These are phyloP conservation scores for Phrynosoma blainvillii DNA, from an alignment of 2,113 vertebrate species.

Conservation along the genomic window DNA sequence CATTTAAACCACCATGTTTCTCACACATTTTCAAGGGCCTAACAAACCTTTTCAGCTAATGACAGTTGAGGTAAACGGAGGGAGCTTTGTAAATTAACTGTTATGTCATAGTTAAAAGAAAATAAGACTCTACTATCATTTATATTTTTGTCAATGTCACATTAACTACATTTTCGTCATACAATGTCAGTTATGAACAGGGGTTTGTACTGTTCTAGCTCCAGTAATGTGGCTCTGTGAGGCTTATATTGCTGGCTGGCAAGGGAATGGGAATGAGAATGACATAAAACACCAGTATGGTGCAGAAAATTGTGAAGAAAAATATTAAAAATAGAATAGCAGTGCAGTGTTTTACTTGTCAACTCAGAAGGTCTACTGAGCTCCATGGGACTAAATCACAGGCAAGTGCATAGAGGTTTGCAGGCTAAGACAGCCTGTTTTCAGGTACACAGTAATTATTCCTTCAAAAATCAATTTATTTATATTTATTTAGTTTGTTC, in stretches of 20 bases:
- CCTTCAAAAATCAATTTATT: no score
- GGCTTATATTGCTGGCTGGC: no score
- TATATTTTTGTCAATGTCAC: constrained; percentile 2
- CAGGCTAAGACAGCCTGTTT: no score
- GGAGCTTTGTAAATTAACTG: neutral
- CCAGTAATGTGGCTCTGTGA: no score
- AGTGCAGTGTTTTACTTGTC: neutral
- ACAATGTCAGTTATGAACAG: no score
- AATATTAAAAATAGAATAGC: constrained; percentile 19
- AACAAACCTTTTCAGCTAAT: neutral
- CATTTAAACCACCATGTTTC: neutral
- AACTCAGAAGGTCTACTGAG: neutral
- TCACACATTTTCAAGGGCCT: neutral
- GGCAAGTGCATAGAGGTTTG: neutral
- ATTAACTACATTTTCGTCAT: no score
- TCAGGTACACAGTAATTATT: no score
- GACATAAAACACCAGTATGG: neutral
- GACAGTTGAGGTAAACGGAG: neutral
- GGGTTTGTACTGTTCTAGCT: no score
- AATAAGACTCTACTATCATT: neutral
- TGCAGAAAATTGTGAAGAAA: neutral
- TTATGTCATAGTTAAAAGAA: neutral
- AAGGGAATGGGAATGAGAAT: no score
- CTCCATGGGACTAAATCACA: neutral
- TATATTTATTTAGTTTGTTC: no score